Evolutionary conservation across 92 coral and sea anemone genomes (phyloP).

Genomic region (Epizoanthus stellaris): DNA sequence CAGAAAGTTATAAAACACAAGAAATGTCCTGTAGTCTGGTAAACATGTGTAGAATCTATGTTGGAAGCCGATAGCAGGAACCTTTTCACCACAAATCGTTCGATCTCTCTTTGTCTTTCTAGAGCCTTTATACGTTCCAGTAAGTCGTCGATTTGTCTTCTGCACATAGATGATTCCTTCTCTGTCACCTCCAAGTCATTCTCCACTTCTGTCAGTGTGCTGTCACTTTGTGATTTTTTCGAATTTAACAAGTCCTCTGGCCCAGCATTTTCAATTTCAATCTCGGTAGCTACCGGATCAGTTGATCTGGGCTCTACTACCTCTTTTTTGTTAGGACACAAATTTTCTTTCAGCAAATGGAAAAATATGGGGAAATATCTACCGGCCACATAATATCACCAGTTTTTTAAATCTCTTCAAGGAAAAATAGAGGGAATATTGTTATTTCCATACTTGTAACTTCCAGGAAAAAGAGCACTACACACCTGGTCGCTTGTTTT

Average conservation of each 20-base stretch:
- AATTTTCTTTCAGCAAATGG: neutral
- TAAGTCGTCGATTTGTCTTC: constrained; percentile 8
- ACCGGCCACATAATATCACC: constrained; percentile 42
- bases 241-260: neutral
- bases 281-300: neutral
- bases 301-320: constrained; percentile 11
- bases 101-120: constrained; percentile 36
- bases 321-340: constrained; percentile 1
- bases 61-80: constrained; percentile 34
- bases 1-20: constrained; percentile 22
- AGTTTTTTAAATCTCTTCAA: constrained; percentile 34
- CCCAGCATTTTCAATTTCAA: neutral
- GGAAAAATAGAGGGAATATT: constrained; percentile 53
- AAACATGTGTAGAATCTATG: constrained; percentile 36
- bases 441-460: constrained; percentile 44
- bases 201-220: neutral
- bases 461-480: constrained; percentile 43
- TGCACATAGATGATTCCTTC: constrained; percentile 17
- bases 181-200: neutral
- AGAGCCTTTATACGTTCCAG: constrained; percentile 16
- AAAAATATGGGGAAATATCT: constrained; percentile 28
- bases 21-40: constrained; percentile 37
- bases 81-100: constrained; percentile 41
- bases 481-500: constrained; percentile 40
- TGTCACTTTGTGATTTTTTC: neutral